Base-by-base conservation (phyloP, 2,113 vertebrate genomes). In the Triplophysa tibetana region DNA sequence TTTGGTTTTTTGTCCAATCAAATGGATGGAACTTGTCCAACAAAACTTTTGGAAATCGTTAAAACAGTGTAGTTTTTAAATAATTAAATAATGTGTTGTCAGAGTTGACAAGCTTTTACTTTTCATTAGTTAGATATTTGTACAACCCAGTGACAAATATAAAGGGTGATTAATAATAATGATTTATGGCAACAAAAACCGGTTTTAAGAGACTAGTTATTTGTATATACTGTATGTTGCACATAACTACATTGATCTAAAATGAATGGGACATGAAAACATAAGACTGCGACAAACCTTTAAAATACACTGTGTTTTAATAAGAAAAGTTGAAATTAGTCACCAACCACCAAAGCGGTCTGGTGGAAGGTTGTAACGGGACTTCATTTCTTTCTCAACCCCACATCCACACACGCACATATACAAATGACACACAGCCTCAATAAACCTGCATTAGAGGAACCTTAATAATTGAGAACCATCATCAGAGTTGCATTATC, bases 361-460 rank as follows among this genome's bases (percentile, higher is more conserved):
- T 74, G 56, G 70, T 73, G n/a, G 54, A 74, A 61, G 12, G 33
- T 74, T n/a, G 45, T 7, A 43, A 60, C 38, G 26, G 3, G 8
- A 17, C n/a, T 70, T 29, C 17, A 43, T 56, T 5, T 24, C 33
- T 21, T 56, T 56, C 11, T 60, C n/a, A 73, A 13, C 33, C 33
- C 33, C 33, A 33, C 33, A 33, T 33, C 4, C 33, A 9, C 26
- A 17, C 68, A 13, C 24, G 17, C 26, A 6, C 14, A 16, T 14
- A 41, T 8, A 0, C 14, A 62, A 13, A 48, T 63, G n/a, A 19
- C 33, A 75, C 17, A 62, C 26, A 4, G 23, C 23, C 58, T 21
- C 24, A 74, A 63, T 1, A 75, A 52, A 54, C n/a, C 50, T 54
- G 26, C 10, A 1, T 54, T 48, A 24, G n/a, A n/a, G 52, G n/a